phyloP scores from a whole-genome alignment of 2,888 invertebrate genomes.

The Cephus pulcher region DNA sequence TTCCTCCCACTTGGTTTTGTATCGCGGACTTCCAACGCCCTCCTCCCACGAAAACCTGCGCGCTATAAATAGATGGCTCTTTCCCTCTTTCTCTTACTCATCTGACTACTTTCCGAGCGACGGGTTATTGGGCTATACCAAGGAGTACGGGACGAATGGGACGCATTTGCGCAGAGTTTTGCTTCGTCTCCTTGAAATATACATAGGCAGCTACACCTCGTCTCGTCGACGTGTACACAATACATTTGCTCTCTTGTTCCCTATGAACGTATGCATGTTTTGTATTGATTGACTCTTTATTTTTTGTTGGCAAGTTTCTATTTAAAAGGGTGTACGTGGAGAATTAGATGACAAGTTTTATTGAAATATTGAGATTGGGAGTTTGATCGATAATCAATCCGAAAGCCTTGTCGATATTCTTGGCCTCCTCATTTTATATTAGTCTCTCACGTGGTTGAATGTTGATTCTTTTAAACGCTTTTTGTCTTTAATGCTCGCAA shows the following conservation, averaged over 20 bases:
- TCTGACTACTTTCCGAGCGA: neutral
- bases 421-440: neutral
- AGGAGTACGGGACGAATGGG: neutral
- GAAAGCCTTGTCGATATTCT: neutral
- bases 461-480: neutral
- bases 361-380: neutral
- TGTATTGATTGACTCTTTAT: neutral
- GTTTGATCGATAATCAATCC: neutral
- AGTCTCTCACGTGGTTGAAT: neutral
- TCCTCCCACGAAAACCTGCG: constrained; percentile 46
- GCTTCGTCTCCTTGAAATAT: neutral
- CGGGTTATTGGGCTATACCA: neutral
- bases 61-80: constrained; percentile 42
- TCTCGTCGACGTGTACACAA: neutral
- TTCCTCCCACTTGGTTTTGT: neutral
- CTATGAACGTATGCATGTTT: neutral
- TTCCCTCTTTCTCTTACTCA: constrained; percentile 15
- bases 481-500: neutral
- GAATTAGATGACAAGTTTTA: neutral
- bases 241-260: neutral
- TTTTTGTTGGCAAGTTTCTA: neutral
- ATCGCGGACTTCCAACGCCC: neutral
- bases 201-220: neutral
- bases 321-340: neutral
- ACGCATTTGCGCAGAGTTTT: neutral